A percentile compares a stretch with the other conserved stretches of the same genome.
Conservation (phyloP, 2,888 invertebrate genomes). For the Dione juno region DNA sequence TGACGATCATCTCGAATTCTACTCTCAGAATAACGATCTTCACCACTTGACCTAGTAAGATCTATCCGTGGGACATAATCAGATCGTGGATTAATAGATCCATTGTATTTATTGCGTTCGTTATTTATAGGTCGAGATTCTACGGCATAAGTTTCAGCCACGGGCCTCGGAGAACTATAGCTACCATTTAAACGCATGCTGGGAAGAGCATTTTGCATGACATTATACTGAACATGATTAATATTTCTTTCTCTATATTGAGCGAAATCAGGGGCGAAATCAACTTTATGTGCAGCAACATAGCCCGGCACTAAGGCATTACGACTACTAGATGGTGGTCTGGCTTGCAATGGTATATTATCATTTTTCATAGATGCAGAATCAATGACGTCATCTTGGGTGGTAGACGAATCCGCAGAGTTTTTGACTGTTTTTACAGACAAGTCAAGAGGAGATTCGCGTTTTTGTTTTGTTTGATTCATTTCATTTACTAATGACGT, state of each 20-base stretch:
- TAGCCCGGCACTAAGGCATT: constrained; percentile 58
- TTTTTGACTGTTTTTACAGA: constrained; percentile 95
- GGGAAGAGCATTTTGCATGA: constrained; percentile 57
- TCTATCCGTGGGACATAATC: constrained; percentile 79
- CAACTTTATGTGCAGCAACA: constrained; percentile 87
- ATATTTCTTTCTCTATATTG: constrained; percentile 71
- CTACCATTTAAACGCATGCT: constrained; percentile 67
- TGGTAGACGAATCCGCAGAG: constrained; percentile 94
- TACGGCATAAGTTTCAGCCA: constrained; percentile 62
- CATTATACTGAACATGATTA: constrained; percentile 55
- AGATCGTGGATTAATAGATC: constrained; percentile 56
- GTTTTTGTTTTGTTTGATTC: constrained; percentile 82
- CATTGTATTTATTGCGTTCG: constrained; percentile 66
- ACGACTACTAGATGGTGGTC: constrained; percentile 62
- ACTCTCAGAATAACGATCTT: constrained; percentile 65
- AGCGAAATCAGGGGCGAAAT: constrained; percentile 90
- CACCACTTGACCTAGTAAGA: constrained; percentile 67
- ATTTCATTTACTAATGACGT: constrained; percentile 77
- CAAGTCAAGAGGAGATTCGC: constrained; percentile 92
- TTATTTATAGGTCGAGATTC: constrained; percentile 69
- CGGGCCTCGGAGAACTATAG: constrained; percentile 62
- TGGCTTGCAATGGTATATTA: constrained; percentile 61
- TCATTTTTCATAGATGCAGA: constrained; percentile 70
- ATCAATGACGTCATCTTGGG: constrained; percentile 85
- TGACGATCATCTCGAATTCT: constrained; percentile 73